phyloP scores from a whole-genome alignment of 2,797 vertebrate species.

The Sebastes kiyomatsui region DNA sequence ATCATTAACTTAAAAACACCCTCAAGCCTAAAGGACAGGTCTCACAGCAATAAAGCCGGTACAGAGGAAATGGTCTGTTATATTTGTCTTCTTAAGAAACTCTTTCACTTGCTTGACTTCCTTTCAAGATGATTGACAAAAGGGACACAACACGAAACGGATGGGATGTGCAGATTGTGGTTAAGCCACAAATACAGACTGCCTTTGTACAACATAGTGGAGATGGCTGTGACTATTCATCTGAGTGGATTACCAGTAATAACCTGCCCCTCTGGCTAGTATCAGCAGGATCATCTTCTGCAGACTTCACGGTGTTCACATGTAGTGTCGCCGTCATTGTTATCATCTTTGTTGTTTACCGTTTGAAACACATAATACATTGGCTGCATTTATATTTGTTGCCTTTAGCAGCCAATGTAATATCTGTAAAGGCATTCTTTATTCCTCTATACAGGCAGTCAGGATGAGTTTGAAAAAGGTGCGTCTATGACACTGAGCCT shows the following conservation, averaged over 20 bases:
- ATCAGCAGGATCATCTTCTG: neutral
- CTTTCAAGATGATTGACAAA: conserved; percentile 3
- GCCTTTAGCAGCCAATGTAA: neutral
- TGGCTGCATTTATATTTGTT: neutral
- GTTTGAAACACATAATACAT: neutral
- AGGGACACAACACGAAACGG: neutral
- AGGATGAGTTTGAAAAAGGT: neutral
- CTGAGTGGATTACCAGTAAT: conserved; percentile 22
- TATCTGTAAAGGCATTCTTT: neutral
- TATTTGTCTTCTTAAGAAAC: neutral
- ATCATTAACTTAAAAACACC: conserved; percentile 18
- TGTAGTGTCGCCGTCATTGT: neutral
- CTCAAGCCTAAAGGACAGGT: neutral
- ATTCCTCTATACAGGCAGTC: neutral
- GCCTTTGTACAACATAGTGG: conserved; percentile 10
- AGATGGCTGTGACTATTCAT: conserved; percentile 10
- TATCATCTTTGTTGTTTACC: neutral
- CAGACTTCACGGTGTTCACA: neutral
- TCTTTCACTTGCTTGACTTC: neutral
- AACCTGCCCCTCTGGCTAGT: conserved; percentile 6
- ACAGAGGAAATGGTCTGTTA: neutral
- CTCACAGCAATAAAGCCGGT: neutral
- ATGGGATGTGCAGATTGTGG: neutral
- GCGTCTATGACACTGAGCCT: neutral
- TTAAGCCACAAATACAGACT: neutral